Conservation (phyloP, 1,140 invertebrate species). For the Choristoneura fumiferana region DNA sequence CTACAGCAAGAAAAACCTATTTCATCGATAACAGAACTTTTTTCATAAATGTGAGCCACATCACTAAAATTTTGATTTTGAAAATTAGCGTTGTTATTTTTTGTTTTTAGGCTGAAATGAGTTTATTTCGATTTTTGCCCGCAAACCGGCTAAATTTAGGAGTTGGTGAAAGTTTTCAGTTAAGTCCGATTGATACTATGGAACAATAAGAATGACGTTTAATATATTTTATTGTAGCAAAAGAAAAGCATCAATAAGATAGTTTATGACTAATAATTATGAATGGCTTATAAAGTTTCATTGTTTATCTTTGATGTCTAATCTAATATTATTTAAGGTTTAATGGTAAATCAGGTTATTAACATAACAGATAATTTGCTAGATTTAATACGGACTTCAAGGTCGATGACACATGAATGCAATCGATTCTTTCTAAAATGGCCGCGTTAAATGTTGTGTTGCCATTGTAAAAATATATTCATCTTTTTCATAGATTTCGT, state of each 20-base stretch:
- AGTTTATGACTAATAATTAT: too few species aligned
- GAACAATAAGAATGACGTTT: neutral
- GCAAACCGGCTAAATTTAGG: slow-evolving; percentile 29
- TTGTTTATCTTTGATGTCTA: too few species aligned
- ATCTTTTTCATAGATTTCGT: slow-evolving; percentile 62
- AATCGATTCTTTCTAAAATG: slow-evolving; percentile 20
- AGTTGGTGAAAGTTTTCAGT: slow-evolving; percentile 2
- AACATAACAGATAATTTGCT: too few species aligned
- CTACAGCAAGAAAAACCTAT: neutral
- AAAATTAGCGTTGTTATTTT: neutral
- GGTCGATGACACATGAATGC: neutral
- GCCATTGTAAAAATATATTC: slow-evolving; percentile 63
- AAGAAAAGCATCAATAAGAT: too few species aligned
- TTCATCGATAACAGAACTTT: slow-evolving; percentile 4
- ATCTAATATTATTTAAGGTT: neutral
- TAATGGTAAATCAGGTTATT: too few species aligned
- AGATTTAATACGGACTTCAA: neutral
- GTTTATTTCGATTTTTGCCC: slow-evolving; percentile 20
- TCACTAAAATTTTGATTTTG: neutral
- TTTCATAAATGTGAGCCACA: neutral
- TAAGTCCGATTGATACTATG: slow-evolving; percentile 10
- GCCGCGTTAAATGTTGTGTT: slow-evolving; percentile 46
- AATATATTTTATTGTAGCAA: neutral
- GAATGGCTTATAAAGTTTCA: too few species aligned
- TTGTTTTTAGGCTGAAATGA: slow-evolving; percentile 24